Base-by-base conservation (phyloP, 1,140 invertebrate genomes). In the Rhynchophorus ferrugineus region DNA sequence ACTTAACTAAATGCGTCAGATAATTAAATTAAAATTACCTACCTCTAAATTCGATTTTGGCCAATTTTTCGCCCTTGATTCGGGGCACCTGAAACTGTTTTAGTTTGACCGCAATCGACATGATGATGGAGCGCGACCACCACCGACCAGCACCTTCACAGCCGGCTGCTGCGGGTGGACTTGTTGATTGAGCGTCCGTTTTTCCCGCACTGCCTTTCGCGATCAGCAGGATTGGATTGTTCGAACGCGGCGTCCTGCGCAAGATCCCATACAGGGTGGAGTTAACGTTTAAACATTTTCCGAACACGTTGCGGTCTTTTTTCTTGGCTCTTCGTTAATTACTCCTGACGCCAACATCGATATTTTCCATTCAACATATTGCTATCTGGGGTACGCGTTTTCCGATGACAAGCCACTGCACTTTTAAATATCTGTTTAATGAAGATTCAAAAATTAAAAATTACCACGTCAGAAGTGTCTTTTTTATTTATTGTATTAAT, bases 11-110 rank as follows among this genome's bases (percentile, higher is more conserved):
- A n/a, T n/a, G n/a, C n/a, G n/a, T n/a, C n/a, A n/a, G n/a, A n/a
- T n/a, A n/a, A n/a, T n/a, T n/a, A n/a, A n/a, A n/a, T n/a, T n/a
- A n/a, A n/a, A n/a, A n/a, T n/a, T n/a, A 48, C 73, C 76, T 73
- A 84, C 82, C 81, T 73, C 82, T 71, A 59, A 83, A 84, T 52
- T 81, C 79, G 44, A 83, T 68, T 54, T 75, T 78, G 35, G 75
- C 76, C 49, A 75, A 71, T 59, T 82, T 80, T 50, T 82, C 80
- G n/a, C 75, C 75, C 59, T 77, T 81, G 60, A 70, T 75, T 61
- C 78, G 81, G 9, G 81, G 63, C 19, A 80, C 70, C 66, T 82
- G 78, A 58, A 83, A 79, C 43, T 79, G 77, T 63, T 80, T 78
- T 11, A 84, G 59, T 59, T 73, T 74, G 3, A 83, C 77, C 6